phyloP scores from a whole-genome alignment of 2,113 vertebrate genomes.

The Salvelinus fontinalis region DNA sequence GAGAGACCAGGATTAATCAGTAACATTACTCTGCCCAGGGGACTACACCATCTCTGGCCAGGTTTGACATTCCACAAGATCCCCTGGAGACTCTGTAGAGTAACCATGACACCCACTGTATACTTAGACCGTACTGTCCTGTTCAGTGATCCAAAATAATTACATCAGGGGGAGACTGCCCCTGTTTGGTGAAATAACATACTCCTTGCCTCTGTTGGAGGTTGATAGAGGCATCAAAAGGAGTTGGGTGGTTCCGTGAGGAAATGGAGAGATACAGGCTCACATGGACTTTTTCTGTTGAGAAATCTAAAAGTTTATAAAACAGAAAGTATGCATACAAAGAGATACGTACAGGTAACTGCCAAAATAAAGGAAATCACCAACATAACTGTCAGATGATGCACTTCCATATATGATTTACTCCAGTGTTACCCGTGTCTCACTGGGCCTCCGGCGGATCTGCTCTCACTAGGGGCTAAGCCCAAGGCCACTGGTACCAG shows the following conservation, averaged over 20 bases:
- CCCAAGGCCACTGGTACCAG: no score
- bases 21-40: conserved; percentile 43
- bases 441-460: no score
- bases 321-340: no score
- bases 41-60: conserved; percentile 6
- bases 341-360: no score
- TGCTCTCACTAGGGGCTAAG: no score
- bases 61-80: conserved; percentile 25
- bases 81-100: conserved; percentile 16
- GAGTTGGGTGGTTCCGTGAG: neutral
- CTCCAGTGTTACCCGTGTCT: no score
- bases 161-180: conserved; percentile 7
- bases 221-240: conserved; percentile 1
- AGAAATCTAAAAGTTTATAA: no score
- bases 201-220: neutral
- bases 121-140: conserved; percentile 13
- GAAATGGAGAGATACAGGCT: neutral
- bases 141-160: conserved; percentile 4
- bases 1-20: conserved; percentile 43
- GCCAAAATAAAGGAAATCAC: no score
- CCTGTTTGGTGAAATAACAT: neutral
- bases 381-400: no score
- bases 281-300: neutral
- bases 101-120: neutral
- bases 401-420: no score